These are phyloP conservation scores for Tubulanus polymorphus DNA, from an alignment of 2,888 invertebrate genomes.

Conservation along the genomic window DNA sequence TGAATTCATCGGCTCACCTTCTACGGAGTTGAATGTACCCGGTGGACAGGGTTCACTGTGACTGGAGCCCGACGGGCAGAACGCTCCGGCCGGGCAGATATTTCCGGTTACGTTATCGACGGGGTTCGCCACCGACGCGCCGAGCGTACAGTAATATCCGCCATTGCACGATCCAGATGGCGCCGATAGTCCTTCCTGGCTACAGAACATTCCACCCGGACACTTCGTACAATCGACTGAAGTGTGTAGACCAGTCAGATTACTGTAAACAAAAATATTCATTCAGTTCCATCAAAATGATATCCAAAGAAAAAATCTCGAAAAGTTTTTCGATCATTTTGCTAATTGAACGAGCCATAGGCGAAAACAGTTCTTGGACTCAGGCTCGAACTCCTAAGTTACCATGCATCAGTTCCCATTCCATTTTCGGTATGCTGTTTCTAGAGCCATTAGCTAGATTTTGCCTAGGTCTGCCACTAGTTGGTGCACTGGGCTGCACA, in stretches of 20 bases:
- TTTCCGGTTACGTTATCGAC: constrained; percentile 34
- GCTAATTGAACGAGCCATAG: too few species aligned
- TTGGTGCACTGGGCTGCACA: too few species aligned
- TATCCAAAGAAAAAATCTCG: too few species aligned
- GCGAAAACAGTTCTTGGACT: too few species aligned
- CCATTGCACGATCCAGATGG: constrained; percentile 33
- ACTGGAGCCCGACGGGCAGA: constrained; percentile 38
- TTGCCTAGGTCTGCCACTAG: too few species aligned
- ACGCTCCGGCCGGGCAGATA: constrained; percentile 36
- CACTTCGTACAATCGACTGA: constrained; percentile 38
- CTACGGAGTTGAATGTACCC: constrained; percentile 39
- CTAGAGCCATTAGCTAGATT: too few species aligned
- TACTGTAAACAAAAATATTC: constrained; percentile 14
- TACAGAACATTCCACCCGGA: constrained; percentile 42
- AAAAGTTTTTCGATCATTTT: too few species aligned
- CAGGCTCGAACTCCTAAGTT: too few species aligned
- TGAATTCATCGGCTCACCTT: constrained; percentile 33
- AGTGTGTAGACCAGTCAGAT: constrained; percentile 24
- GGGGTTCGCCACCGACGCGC: constrained; percentile 29
- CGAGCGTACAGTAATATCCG: constrained; percentile 35
- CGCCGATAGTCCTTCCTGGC: constrained; percentile 26
- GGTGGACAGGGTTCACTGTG: constrained; percentile 33
- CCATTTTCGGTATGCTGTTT: too few species aligned
- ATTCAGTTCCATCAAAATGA: too few species aligned
- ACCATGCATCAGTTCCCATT: too few species aligned